These are phyloP conservation scores for Vultur gryphus DNA, from an alignment of 2,797 vertebrate species.

Conservation along the genomic window DNA sequence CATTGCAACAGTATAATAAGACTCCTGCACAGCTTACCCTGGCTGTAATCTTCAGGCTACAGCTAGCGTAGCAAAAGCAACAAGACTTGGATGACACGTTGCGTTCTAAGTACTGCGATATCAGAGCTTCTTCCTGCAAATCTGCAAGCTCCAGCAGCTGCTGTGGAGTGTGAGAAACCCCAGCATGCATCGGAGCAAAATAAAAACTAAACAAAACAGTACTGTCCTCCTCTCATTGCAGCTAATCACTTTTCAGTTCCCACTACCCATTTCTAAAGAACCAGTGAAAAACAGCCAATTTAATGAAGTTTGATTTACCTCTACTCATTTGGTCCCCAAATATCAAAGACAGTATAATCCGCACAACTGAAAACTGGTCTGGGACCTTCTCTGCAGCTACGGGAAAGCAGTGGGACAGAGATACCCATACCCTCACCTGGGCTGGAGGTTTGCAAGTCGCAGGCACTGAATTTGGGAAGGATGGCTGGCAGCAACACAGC, in stretches of 20 bases:
- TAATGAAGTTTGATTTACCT: neutral
- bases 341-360: no score
- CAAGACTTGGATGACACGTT: neutral
- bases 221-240: neutral
- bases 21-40: neutral
- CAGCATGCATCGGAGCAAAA: neutral
- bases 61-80: neutral
- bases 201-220: neutral
- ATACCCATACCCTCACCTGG: no score
- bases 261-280: neutral
- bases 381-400: neutral
- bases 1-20: fast-evolving
- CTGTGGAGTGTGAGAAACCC: neutral
- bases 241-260: neutral
- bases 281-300: neutral
- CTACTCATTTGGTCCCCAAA: neutral
- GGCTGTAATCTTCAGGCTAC: neutral
- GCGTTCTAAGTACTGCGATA: fast-evolving
- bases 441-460: neutral
- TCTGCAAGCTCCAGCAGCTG: neutral
- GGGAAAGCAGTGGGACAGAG: neutral
- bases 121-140: neutral
- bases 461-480: neutral
- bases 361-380: neutral
- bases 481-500: neutral